Percentiles rank a stretch among this genome's conserved stretches.
Evolutionary conservation across 2,113 vertebrate species (phyloP).

Genomic region (Penelope pileata): DNA sequence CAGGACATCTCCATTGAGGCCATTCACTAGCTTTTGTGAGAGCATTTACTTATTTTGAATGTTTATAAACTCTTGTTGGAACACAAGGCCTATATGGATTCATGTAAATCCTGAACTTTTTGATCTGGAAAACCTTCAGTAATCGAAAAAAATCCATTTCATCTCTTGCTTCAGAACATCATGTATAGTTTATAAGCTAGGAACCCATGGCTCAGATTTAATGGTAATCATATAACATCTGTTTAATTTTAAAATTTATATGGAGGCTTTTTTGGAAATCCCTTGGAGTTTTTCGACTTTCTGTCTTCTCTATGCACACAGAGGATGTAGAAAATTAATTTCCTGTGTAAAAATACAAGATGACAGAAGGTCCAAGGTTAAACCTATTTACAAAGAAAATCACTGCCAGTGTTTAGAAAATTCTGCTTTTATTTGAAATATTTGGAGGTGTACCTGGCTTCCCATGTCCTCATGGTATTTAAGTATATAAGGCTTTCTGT

Average conservation of each 20-base stretch:
- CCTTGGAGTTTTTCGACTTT: slow-evolving; percentile 75
- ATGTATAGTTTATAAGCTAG: slow-evolving; percentile 74
- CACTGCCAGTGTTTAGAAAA: slow-evolving; percentile 76
- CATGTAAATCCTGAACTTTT: slow-evolving; percentile 71
- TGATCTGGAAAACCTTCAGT: slow-evolving; percentile 71
- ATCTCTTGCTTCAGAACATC: slow-evolving; percentile 73
- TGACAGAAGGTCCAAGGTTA: slow-evolving; percentile 83
- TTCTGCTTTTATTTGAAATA: slow-evolving; percentile 75
- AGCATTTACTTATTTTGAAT: slow-evolving; percentile 65
- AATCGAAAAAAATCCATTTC: slow-evolving; percentile 73
- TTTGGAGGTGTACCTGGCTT: slow-evolving; percentile 73
- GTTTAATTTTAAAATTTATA: slow-evolving; percentile 88
- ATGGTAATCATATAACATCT: slow-evolving; percentile 84
- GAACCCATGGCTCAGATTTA: slow-evolving; percentile 79
- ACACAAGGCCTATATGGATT: slow-evolving; percentile 41
- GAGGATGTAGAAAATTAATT: slow-evolving; percentile 84
- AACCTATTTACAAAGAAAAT: slow-evolving; percentile 82
- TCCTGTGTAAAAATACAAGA: slow-evolving; percentile 85
- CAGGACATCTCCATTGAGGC: not conserved
- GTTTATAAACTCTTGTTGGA: slow-evolving; percentile 61
- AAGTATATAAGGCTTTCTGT: slow-evolving; percentile 56
- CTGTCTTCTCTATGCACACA: slow-evolving; percentile 71
- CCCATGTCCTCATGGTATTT: slow-evolving; percentile 58
- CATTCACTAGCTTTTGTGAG: slow-evolving; percentile 17
- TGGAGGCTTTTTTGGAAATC: slow-evolving; percentile 81